Percentiles rank a stretch among this genome's conserved stretches.
These are phyloP conservation scores for Botia kubotai DNA, from an alignment of 2,797 vertebrate species.

Conservation along the genomic window DNA sequence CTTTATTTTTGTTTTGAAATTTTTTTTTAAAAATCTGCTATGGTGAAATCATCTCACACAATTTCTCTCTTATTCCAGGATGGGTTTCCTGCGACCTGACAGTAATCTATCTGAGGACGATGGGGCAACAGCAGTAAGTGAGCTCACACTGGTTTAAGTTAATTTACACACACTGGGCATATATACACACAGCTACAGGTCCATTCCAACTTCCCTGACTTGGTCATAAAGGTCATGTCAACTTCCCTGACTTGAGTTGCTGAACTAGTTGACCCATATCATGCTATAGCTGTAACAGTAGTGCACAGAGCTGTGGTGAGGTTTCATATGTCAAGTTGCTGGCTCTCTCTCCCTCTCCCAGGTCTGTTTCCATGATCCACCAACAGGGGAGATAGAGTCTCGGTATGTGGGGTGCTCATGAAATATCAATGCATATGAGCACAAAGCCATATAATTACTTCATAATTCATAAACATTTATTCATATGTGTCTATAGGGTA, in stretches of 20 bases:
- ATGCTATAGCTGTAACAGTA: constrained; percentile 1
- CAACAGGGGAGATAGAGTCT: constrained; percentile 33
- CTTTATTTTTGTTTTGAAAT: background rate
- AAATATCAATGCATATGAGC: background rate
- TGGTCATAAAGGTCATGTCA: background rate
- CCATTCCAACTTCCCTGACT: background rate
- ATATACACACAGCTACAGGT: background rate
- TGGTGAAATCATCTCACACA: background rate
- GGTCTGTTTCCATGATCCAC: constrained; percentile 45
- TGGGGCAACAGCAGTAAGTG: constrained; percentile 58
- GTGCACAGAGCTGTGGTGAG: background rate
- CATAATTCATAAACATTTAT: background rate
- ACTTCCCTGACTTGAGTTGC: background rate
- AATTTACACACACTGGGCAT: background rate
- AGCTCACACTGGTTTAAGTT: constrained; percentile 20
- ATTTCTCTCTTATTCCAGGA: constrained; percentile 25
- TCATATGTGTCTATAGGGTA: constrained; percentile 64
- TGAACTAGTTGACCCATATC: constrained; percentile 26
- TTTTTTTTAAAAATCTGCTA: background rate
- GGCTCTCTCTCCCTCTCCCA: constrained; percentile 13
- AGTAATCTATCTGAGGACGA: constrained; percentile 44
- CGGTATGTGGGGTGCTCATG: constrained; percentile 38
- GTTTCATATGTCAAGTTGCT: constrained; percentile 21
- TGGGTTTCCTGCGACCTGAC: constrained; percentile 51
- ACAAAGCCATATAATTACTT: constrained; percentile 3